Conservation (phyloP, 2,888 invertebrate genomes). For the Tortrix viridana region DNA sequence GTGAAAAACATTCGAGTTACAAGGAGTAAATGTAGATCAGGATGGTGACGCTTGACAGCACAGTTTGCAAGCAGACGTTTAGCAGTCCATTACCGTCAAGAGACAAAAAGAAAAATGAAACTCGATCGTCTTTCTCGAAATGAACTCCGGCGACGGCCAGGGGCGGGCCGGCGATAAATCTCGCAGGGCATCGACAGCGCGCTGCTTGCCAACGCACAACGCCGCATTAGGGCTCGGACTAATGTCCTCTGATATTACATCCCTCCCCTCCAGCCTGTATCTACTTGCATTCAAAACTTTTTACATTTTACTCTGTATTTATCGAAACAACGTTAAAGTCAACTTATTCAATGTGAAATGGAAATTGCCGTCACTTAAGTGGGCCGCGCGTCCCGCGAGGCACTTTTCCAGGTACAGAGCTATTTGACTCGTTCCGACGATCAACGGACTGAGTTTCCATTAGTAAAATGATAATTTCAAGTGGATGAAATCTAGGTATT, state of each 20-base stretch:
- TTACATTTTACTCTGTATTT: slow-evolving; percentile 12
- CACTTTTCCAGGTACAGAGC: slow-evolving; percentile 15
- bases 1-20: slow-evolving; percentile 23
- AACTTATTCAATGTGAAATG: slow-evolving; percentile 27
- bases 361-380: slow-evolving; percentile 19
- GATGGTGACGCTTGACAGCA: slow-evolving; percentile 30
- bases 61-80: slow-evolving; percentile 45
- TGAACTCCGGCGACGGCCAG: slow-evolving; percentile 47
- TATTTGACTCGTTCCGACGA: slow-evolving; percentile 14
- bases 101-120: slow-evolving; percentile 58
- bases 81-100: slow-evolving; percentile 55
- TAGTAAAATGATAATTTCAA: slow-evolving; percentile 11
- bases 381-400: slow-evolving; percentile 16
- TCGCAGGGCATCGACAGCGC: slow-evolving; percentile 61
- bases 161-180: slow-evolving; percentile 66
- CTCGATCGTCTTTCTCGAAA: slow-evolving; percentile 58
- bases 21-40: slow-evolving; percentile 37
- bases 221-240: slow-evolving; percentile 61
- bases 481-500: slow-evolving; percentile 6
- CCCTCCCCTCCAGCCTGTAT: slow-evolving; percentile 29
- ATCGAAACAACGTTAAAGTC: slow-evolving; percentile 12
- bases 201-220: slow-evolving; percentile 60
- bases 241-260: slow-evolving; percentile 59
- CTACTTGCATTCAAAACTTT: slow-evolving; percentile 40
- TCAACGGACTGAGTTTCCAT: slow-evolving; percentile 18